These are phyloP conservation scores for Poecile atricapillus DNA, from an alignment of 2,113 vertebrate species.

Conservation along the genomic window DNA sequence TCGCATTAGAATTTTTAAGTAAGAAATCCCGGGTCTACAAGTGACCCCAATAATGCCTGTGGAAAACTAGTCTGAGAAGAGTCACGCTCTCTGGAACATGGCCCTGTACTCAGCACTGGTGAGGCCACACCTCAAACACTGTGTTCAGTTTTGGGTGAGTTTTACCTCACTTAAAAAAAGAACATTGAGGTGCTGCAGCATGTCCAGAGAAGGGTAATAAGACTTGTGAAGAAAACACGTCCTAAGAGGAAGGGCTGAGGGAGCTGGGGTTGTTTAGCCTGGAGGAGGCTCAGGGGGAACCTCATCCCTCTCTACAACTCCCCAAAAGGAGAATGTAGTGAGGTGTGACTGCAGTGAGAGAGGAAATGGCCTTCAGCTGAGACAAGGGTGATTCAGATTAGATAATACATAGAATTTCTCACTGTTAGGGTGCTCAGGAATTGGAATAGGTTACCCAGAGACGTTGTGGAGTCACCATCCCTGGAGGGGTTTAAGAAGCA, in stretches of 20 bases:
- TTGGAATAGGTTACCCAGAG: neutral
- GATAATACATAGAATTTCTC: neutral
- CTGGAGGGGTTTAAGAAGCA: neutral
- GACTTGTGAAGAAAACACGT: neutral
- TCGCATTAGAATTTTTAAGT: neutral
- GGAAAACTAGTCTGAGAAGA: neutral
- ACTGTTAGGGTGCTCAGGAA: rapidly evolving
- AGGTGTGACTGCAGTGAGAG: neutral
- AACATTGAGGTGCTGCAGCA: neutral
- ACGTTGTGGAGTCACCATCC: neutral
- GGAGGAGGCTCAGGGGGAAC: no score
- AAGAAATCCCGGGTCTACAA: neutral
- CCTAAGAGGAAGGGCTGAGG: neutral
- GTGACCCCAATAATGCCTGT: neutral
- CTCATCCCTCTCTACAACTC: neutral
- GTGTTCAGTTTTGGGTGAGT: neutral
- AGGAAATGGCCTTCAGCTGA: neutral
- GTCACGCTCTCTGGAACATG: rapidly evolving
- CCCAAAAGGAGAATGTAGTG: neutral
- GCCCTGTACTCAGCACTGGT: no score
- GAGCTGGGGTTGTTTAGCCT: neutral
- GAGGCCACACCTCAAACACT: neutral
- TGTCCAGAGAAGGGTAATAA: neutral
- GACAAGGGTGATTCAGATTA: neutral
- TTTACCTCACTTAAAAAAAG: neutral